Percentiles rank a stretch among this genome's conserved stretches.
Conservation (phyloP, 2,797 vertebrate genomes). For the Gymnoscopelus microlampas region DNA sequence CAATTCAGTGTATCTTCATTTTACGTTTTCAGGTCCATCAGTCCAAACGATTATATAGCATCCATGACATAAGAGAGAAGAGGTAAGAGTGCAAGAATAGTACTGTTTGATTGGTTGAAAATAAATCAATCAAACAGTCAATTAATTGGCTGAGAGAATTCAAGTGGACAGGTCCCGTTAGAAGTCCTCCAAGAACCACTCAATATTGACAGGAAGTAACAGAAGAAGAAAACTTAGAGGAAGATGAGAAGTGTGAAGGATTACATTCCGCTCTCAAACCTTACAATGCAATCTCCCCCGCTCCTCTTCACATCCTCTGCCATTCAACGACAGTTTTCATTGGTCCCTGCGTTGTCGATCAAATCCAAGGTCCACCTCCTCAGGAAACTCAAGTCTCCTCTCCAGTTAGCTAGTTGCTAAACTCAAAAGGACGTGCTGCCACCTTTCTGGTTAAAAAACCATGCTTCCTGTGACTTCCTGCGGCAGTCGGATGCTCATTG, state of each 20-base stretch:
- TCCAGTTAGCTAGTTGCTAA: slow-evolving; percentile 8
- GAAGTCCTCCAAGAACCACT: slow-evolving; percentile 24
- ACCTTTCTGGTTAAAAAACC: slow-evolving; percentile 28
- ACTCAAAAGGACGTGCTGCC: slow-evolving; percentile 63
- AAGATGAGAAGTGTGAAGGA: slow-evolving; percentile 62
- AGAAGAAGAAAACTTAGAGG: slow-evolving; percentile 27
- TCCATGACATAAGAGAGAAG: slow-evolving; percentile 42
- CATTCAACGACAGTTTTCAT: slow-evolving; percentile 31
- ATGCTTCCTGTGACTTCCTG: slow-evolving; percentile 8
- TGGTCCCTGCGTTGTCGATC: slow-evolving; percentile 37
- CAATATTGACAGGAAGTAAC: slow-evolving; percentile 30
- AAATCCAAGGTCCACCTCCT: slow-evolving; percentile 51
- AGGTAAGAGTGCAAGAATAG: slow-evolving; percentile 12
- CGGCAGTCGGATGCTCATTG: slow-evolving; percentile 76
- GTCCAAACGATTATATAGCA: slow-evolving; percentile 20
- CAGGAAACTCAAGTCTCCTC: slow-evolving; percentile 36
- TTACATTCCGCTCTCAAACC: slow-evolving; percentile 78
- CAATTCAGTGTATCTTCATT: slow-evolving; percentile 20
- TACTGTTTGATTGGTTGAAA: slow-evolving; percentile 35
- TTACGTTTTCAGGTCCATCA: neutral
- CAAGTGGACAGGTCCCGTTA: slow-evolving; percentile 23
- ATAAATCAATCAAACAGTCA: slow-evolving; percentile 15
- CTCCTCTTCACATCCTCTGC: slow-evolving; percentile 40
- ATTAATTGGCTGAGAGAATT: slow-evolving; percentile 9
- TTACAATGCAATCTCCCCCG: slow-evolving; percentile 35